Base-by-base conservation (phyloP, 2,797 vertebrate species). In the Aulostomus chinensis region DNA sequence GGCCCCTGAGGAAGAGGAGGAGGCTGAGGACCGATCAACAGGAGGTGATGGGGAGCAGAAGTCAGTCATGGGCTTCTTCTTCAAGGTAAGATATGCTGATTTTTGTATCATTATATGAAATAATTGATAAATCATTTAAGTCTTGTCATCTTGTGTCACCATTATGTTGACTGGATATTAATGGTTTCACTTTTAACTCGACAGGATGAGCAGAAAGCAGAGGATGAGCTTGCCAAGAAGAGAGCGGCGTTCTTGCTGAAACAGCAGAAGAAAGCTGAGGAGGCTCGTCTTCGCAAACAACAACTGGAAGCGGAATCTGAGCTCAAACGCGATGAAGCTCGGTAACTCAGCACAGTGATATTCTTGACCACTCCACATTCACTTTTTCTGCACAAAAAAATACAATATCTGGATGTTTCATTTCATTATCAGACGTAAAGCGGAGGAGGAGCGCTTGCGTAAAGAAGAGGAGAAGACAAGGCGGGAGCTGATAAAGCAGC, bases 401-500 rank as follows among this genome's bases (percentile, higher is more conserved):
- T 1, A 0, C 20, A 11, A 57, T 39, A 20, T 0, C 9, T 5
- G 3, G 1, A 1, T 20, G 35, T 47, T 63, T 57, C 8, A 0
- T 73, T n/a, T n/a, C 13, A 24, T 34, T 25, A 29, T 5, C 68
- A 99, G 97, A 6, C 94, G 94, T 26, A 99, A 97, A 79, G 96
- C 97, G 0, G 96, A 99, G 64, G 96, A 98, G 54, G 97, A 99
- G 0, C 90, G 96, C 5, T 54, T 94, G 74, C 93, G 96, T 29
- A 99, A 99, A 54, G 97, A 99, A 4, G 96, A 99, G 18, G 97
- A 99, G 86, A 98, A 97, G 70, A 93, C 93, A 0, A 90, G 97
- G 10, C 86, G 95, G 21, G 97, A 99, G 35, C 89, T 99, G 29
- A 99, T 98, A 42, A 99, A 99, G 71, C 96, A 99, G 68, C 95